Percentiles rank a stretch among this genome's conserved stretches.
phyloP scores from a whole-genome alignment of 2,797 vertebrate species.

The Pseudopleuronectes americanus region DNA sequence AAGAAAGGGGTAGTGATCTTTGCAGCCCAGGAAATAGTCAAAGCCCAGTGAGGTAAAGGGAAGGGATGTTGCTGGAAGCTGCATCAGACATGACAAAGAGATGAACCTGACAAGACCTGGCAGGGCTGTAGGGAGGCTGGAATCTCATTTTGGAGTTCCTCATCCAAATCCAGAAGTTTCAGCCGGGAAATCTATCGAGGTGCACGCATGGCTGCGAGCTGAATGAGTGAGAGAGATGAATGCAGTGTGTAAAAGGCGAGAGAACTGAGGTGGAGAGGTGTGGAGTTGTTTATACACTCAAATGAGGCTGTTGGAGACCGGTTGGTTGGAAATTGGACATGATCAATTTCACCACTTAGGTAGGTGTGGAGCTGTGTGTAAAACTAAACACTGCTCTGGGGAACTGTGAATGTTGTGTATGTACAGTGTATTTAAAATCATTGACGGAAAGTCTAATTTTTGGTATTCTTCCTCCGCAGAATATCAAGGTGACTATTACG shows the following conservation, averaged over 20 bases:
- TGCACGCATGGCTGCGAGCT: constrained; percentile 63
- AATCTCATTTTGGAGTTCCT: constrained; percentile 68
- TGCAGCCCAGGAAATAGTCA: constrained; percentile 6
- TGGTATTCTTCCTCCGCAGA: constrained; percentile 77
- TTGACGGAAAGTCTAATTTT: constrained; percentile 31
- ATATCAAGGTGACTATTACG: constrained; percentile 98
- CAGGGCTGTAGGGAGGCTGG: constrained; percentile 46
- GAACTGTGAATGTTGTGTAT: constrained; percentile 16
- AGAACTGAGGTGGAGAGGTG: constrained; percentile 69
- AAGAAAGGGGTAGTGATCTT: background rate
- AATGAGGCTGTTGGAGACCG: constrained; percentile 68
- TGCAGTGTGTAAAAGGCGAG: constrained; percentile 61
- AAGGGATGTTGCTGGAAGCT: constrained; percentile 23
- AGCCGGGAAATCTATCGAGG: constrained; percentile 51
- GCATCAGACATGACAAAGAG: constrained; percentile 32
- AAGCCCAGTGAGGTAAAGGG: constrained; percentile 14
- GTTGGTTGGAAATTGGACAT: constrained; percentile 71
- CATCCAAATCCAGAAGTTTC: constrained; percentile 68
- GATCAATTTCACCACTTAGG: constrained; percentile 73
- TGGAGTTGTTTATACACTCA: constrained; percentile 78
- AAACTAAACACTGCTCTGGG: background rate
- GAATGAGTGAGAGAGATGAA: constrained; percentile 68
- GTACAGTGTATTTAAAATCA: constrained; percentile 7
- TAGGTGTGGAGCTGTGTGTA: constrained; percentile 26
- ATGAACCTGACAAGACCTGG: constrained; percentile 23